Evolutionary conservation across 2,113 vertebrate species (phyloP), one percentile per base, ranked within the genome.

Genomic region (Nycticorax nycticorax): DNA sequence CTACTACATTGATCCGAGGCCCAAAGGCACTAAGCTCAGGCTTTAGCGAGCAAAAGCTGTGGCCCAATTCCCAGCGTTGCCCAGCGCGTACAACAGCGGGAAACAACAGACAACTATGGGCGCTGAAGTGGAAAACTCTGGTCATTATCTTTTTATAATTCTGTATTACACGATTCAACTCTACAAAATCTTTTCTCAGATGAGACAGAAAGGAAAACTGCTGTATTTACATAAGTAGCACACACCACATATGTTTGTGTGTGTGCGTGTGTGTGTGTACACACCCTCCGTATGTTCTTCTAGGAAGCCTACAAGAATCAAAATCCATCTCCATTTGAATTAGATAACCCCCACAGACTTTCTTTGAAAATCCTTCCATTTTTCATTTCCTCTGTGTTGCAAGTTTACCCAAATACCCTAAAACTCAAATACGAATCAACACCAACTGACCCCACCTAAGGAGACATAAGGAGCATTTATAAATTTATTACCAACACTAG

Each of bases 171-270:
- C 6, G 22, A 78, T 78, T 78, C 73, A 94, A 45, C 68, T 60
- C 56, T 16, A 81, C 14, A 15, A 60, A 68, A 17, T 76, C 59
- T 81, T 60, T 28, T 50, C 52, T 89, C 64, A 72, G 76, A 86
- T 75, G 60, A 26, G 92, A 86, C 33, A 78, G 79, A 80, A 92
- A 89, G 52, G 50, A 72, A 87, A 84, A 67, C 60, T 95, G 91
- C 88, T 87, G 80, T 92, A 87, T 87, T 92, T 85, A 85, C 85
- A 63, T 0, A 37, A 81, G 80, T 33, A 68, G 73, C 83, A 60
- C 37, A 5, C 1, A 85, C 22, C 62, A 78, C 85, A n/a, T 82
- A 71, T 45, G 68, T 45, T 18, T 76, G 47, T 48, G 43, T 79
- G 39, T 32, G 52, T n/a, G 68, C 50, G 18, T 59, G 60, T 48